Base-by-base conservation (phyloP, 2,888 invertebrate genomes). In the Smittia sp. region DNA sequence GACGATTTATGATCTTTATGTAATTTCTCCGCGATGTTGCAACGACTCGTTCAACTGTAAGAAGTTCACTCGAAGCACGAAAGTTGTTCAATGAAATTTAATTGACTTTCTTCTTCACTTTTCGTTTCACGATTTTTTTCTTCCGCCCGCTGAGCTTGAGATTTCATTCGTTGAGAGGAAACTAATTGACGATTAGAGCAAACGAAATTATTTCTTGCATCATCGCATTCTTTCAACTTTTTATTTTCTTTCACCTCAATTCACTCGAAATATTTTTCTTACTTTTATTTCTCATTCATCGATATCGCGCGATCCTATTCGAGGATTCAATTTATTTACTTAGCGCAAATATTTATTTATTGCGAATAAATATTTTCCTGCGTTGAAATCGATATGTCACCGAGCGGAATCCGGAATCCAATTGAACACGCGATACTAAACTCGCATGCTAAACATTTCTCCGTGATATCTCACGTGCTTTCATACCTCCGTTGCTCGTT, bases 231-330 rank as follows among this genome's bases (percentile, higher is more conserved):
- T 3, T 46, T 46, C 11, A 46, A n/a, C n/a, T 46, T 46, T 46
- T 38, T 38, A 38, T 38, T 38, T 46, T 46, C 3, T 46, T 46
- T 46, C 15, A 46, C 46, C 15, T 46, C 15, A n/a, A n/a, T 46
- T 46, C 15, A 15, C 46, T 46, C 32, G 32, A 32, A 32, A 32
- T 6, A 32, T 32, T 32, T 15, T 46, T 46, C 46, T 46, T 46
- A 46, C 46, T 46, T 46, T 46, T 46, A n/a, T n/a, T 46, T 46
- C 46, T 46, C 46, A n/a, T 46, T 46, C 46, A 46, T 46, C 46
- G 15, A 46, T 46, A 7, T n/a, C 11, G 6, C 32, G 3, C 32
- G 9, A 32, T 32, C 32, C 32, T 32, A 32, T 32, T 32, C 9
- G 9, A 32, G 32, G 32, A 32, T 32, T 32, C 9, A 3, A 9